A percentile compares a stretch with the other conserved stretches of the same genome.
phyloP scores from a whole-genome alignment of 2,797 vertebrate species.

The Sebastes dallii region DNA sequence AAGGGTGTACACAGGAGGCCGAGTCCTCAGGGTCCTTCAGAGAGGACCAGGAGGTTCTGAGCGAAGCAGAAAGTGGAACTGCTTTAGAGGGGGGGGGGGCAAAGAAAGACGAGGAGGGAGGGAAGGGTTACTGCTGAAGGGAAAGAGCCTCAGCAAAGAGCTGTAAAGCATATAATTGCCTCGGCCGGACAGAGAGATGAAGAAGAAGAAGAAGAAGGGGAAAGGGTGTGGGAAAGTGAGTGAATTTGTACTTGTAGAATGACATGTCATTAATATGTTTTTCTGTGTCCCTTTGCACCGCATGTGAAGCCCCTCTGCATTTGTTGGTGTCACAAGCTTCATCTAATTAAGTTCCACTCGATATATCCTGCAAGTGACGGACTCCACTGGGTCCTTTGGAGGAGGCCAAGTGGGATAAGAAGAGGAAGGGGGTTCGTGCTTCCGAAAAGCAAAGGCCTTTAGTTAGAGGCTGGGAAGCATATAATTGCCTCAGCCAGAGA shows the following conservation, averaged over 20 bases:
- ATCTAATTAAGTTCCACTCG: slow-evolving; percentile 53
- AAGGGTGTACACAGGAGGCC: neutral
- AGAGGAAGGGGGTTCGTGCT: neutral
- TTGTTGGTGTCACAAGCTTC: slow-evolving; percentile 25
- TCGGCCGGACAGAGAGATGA: slow-evolving; percentile 11
- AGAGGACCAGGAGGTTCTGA: neutral
- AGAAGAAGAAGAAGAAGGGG: neutral
- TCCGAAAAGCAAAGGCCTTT: slow-evolving; percentile 20
- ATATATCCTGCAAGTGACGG: slow-evolving; percentile 29
- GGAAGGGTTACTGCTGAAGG: neutral
- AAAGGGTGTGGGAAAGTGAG: slow-evolving; percentile 6
- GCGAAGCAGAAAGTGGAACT: neutral
- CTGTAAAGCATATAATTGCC: slow-evolving; percentile 37
- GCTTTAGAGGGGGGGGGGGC: neutral
- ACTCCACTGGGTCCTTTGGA: slow-evolving; percentile 28
- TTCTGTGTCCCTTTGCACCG: slow-evolving; percentile 7
- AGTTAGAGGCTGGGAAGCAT: slow-evolving; percentile 35
- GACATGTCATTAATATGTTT: slow-evolving; percentile 18
- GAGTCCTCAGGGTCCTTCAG: neutral
- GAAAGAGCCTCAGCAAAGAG: slow-evolving; percentile 19
- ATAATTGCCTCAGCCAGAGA: slow-evolving; percentile 56
- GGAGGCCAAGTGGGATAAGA: slow-evolving; percentile 31
- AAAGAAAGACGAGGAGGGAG: neutral
- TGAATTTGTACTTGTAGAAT: neutral
- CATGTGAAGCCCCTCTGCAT: slow-evolving; percentile 18